Conservation (phyloP, 2,888 invertebrate genomes). For the Orthonevra nobilis region DNA sequence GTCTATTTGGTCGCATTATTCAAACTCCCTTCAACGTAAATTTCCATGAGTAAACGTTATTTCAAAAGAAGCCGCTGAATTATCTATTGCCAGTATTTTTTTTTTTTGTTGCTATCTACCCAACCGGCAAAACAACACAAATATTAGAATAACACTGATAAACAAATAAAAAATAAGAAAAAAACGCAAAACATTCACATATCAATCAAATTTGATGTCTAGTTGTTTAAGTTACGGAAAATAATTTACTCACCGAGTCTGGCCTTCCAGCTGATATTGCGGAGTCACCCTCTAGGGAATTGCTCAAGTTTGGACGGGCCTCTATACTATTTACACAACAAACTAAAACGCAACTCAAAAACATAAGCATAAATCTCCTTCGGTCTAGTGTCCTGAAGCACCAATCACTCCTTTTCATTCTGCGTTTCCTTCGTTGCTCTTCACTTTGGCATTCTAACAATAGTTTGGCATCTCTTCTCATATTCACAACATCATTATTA, state of each 20-base stretch:
- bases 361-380: conserved; percentile 25
- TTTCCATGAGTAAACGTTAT: no score
- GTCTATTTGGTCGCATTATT: no score
- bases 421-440: conserved; percentile 51
- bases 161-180: conserved; percentile 8
- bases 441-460: conserved; percentile 42
- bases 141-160: no score
- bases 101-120: no score
- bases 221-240: no score
- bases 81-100: no score
- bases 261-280: conserved; percentile 18
- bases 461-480: conserved; percentile 39
- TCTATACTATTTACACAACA: conserved; percentile 74
- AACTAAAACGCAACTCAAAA: conserved; percentile 72
- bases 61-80: no score
- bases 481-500: neutral
- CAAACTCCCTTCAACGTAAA: no score
- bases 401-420: neutral
- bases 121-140: no score
- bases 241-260: conserved; percentile 46
- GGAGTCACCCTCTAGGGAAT: conserved; percentile 37
- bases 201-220: conserved; percentile 8
- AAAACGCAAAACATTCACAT: neutral
- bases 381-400: conserved; percentile 15
- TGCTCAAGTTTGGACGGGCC: conserved; percentile 77